phyloP scores from a whole-genome alignment of 2,888 invertebrate genomes.

The Platycheirus rosarum region DNA sequence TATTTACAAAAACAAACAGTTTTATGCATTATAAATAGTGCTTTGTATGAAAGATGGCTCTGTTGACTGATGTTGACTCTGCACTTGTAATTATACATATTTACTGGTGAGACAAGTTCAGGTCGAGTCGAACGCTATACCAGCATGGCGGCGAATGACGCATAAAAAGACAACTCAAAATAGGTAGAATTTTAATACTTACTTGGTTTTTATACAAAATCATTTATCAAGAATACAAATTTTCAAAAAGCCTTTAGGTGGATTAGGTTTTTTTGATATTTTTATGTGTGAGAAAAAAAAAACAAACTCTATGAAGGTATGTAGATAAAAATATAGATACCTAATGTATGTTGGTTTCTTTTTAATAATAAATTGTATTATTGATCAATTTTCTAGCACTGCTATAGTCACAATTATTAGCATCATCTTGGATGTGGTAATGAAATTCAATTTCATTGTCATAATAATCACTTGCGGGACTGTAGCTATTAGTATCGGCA shows the following conservation, averaged over 20 bases:
- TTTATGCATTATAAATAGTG: not conserved
- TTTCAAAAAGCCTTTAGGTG: not conserved
- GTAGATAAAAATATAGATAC: not conserved
- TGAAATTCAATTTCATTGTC: constrained; percentile 46
- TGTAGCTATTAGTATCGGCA: too few species aligned
- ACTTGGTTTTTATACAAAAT: constrained; percentile 45
- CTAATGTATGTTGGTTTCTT: too few species aligned
- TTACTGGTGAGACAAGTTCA: too few species aligned
- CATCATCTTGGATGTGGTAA: constrained; percentile 6
- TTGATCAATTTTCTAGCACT: not conserved
- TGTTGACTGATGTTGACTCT: constrained; percentile 1
- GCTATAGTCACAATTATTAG: not conserved
- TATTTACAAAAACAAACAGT: not conserved
- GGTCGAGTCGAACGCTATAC: too few species aligned
- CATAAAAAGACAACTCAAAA: constrained; percentile 17
- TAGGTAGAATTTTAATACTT: constrained; percentile 14
- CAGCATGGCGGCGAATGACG: too few species aligned
- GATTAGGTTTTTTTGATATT: not conserved
- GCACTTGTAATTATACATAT: not conserved
- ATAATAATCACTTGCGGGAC: constrained; percentile 38
- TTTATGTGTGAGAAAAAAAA: not conserved
- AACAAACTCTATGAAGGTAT: too few species aligned
- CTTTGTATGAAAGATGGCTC: not conserved
- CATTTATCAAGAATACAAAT: constrained; percentile 17
- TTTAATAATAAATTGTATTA: too few species aligned